A percentile compares a stretch with the other conserved stretches of the same genome.
These are phyloP conservation scores for Chionomys nivalis DNA, from an alignment of 2,113 vertebrate species.

Conservation along the genomic window DNA sequence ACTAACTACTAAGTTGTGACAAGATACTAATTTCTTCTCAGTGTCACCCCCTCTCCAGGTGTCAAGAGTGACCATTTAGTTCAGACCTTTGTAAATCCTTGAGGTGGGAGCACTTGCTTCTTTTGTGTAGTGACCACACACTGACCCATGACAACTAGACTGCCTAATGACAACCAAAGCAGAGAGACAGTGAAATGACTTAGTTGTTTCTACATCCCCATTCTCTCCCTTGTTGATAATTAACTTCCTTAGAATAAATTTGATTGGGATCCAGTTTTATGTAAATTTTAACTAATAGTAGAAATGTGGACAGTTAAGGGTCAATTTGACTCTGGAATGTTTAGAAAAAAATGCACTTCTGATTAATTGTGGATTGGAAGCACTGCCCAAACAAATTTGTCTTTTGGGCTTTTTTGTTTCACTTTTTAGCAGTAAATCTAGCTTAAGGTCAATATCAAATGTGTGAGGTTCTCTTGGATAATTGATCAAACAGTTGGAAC, in stretches of 20 bases:
- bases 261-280: neutral
- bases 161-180: neutral
- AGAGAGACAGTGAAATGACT: neutral
- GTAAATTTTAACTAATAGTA: conserved; percentile 18
- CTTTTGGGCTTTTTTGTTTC: neutral
- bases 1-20: neutral
- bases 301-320: neutral
- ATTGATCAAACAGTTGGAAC: conserved; percentile 34
- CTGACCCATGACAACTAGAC: neutral
- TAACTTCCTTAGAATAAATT: neutral
- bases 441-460: conserved; percentile 48
- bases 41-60: neutral
- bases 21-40: neutral
- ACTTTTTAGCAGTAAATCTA: conserved; percentile 51
- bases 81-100: neutral
- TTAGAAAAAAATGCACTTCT: neutral
- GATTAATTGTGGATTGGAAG: neutral
- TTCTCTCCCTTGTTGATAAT: neutral
- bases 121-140: neutral
- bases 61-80: neutral
- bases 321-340: neutral
- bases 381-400: neutral
- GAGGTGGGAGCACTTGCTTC: neutral
- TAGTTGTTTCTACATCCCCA: neutral
- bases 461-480: conserved; percentile 10